These are phyloP conservation scores for Pharmacophagus antenor DNA, from an alignment of 2,888 invertebrate genomes.

Conservation along the genomic window DNA sequence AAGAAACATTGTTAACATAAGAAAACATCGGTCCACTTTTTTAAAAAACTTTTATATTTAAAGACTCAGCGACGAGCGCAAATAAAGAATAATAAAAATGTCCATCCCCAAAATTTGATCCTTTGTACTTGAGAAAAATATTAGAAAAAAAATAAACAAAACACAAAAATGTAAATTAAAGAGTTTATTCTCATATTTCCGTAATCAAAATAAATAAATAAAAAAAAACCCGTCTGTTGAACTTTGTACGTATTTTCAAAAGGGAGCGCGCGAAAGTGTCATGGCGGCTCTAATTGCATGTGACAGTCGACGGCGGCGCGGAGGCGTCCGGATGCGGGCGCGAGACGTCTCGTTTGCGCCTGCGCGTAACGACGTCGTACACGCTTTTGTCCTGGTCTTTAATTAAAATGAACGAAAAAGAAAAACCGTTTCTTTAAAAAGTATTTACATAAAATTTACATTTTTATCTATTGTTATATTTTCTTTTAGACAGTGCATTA, in stretches of 20 bases:
- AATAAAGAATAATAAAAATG: background rate
- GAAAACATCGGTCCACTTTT: too few relatives aligned
- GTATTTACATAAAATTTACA: background rate
- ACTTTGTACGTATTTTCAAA: conserved; percentile 63
- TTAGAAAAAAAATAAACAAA: background rate
- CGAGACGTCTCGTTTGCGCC: conserved; percentile 61
- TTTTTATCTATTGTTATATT: too few relatives aligned
- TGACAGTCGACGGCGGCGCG: conserved; percentile 68
- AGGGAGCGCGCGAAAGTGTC: conserved; percentile 72
- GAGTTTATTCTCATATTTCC: conserved; percentile 30
- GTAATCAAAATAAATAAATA: conserved; percentile 34
- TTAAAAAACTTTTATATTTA: too few relatives aligned
- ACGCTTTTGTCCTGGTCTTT: conserved; percentile 57
- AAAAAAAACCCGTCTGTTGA: conserved; percentile 43
- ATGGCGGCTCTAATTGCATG: conserved; percentile 72
- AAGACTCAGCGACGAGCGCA: too few relatives aligned
- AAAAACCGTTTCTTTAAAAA: conserved; percentile 30
- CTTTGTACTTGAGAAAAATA: too few relatives aligned
- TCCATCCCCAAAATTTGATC: background rate
- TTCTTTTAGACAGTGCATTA: too few relatives aligned
- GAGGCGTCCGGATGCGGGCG: conserved; percentile 51
- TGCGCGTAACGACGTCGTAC: conserved; percentile 64
- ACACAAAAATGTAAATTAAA: background rate
- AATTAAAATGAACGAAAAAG: conserved; percentile 51
- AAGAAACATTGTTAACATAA: too few relatives aligned